Evolutionary conservation across 2,888 invertebrate genomes (phyloP).

Genomic region (Eueremaeus valkanovi): DNA sequence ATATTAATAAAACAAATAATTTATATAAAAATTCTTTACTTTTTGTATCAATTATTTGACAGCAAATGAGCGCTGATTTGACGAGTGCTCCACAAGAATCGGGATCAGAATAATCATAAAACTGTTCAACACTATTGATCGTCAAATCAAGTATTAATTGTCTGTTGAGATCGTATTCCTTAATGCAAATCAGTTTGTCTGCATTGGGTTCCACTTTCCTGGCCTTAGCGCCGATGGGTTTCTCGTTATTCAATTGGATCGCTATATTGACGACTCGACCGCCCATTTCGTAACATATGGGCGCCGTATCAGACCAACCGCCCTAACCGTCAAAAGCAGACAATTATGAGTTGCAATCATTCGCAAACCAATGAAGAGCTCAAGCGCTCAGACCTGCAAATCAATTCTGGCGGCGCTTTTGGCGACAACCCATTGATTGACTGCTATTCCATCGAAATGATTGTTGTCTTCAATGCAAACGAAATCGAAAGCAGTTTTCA

Average conservation of each 20-base stretch:
- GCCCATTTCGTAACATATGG: conserved; percentile 58
- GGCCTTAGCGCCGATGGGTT: conserved; percentile 55
- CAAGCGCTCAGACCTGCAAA: conserved; percentile 49
- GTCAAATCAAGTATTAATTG: background rate
- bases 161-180: conserved; percentile 4
- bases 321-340: conserved; percentile 49
- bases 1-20: background rate
- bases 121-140: background rate
- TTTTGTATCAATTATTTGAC: conserved; percentile 52
- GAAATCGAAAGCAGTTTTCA: conserved; percentile 11
- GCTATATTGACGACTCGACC: conserved; percentile 56
- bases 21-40: conserved; percentile 18
- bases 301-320: conserved; percentile 61
- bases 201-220: conserved; percentile 50
- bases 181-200: background rate
- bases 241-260: conserved; percentile 55
- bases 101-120: background rate
- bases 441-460: background rate
- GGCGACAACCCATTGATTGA: conserved; percentile 52
- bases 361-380: background rate
- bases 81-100: conserved; percentile 52
- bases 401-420: conserved; percentile 57
- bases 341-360: background rate
- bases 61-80: conserved; percentile 55
- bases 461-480: background rate